Base-by-base conservation (phyloP, 2,888 invertebrate genomes). In the Uloborus plumipes region DNA sequence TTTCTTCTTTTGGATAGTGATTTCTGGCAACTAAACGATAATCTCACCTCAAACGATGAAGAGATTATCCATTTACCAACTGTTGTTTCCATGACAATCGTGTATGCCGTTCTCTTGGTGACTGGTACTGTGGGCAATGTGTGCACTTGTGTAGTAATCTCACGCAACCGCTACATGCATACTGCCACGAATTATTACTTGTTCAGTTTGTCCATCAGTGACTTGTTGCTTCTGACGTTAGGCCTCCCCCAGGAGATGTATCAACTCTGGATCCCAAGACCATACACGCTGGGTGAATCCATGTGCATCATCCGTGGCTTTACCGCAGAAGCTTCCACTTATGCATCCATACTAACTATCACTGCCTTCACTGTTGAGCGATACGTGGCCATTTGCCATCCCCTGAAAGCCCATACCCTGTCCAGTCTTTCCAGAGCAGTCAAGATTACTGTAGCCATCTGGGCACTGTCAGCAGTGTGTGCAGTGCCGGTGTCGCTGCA, bases 281-380 rank as follows among this genome's bases (percentile, higher is more conserved):
- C 89, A 1, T 89, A 88, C 87, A 59, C 80, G 13, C 89, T 96
- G 85, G 94, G 94, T 0, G 94, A 94, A 88, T 91, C 92, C 7
- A 92, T 94, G 86, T 96, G 96, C 89, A 91, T 94, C 15, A 89
- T 93, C 11, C 91, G 95, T 51, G 94, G 94, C 11, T 91, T 96
- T 67, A 93, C 94, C 0, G 94, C 95, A 0, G 96, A 96, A 89
- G 94, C 94, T 16, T 91, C 92, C n/a, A 90, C 91, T 1, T 91
- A 92, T 86, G 94, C 95, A 0, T 95, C 96, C 0, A 95, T 96
- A 2, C 87, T 91, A 47, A 91, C 91, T 13, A 96, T 96, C 87
- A 95, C 95, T 0, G 95, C 95, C 2, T 96, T 96, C 89, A 96
- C 96, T 0, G 92, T 94, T 51, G 96, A 96, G 88, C 91, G 96